A percentile compares a stretch with the other conserved stretches of the same genome.
Conservation (phyloP, 1,140 invertebrate genomes). For the Apocrypta bakeri region DNA sequence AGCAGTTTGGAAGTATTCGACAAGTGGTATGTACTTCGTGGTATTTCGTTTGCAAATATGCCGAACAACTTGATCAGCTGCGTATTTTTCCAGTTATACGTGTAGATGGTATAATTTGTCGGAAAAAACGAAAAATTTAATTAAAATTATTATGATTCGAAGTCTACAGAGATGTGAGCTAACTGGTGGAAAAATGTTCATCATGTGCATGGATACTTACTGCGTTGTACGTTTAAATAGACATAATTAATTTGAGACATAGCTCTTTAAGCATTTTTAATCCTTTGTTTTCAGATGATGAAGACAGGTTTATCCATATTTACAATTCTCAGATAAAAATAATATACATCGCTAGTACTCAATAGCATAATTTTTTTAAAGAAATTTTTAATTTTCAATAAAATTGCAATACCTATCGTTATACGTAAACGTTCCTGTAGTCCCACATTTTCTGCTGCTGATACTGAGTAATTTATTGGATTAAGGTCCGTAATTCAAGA, state of each 20-base stretch:
- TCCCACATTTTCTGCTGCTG: too few species aligned
- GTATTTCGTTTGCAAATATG: too few species aligned
- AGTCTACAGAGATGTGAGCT: background rate
- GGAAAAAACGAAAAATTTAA: constrained; percentile 13
- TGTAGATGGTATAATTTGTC: constrained; percentile 36
- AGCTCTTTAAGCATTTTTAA: background rate
- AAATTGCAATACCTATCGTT: too few species aligned
- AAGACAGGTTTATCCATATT: constrained; percentile 10
- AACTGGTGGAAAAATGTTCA: constrained; percentile 34
- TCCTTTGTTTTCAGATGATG: constrained; percentile 20
- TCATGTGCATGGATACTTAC: constrained; percentile 30
- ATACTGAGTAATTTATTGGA: too few species aligned
- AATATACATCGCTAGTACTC: too few species aligned
- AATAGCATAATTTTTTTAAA: too few species aligned
- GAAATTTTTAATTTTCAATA: too few species aligned
- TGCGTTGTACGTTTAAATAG: constrained; percentile 13
- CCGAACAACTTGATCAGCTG: background rate
- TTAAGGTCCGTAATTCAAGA: too few species aligned
- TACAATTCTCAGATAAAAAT: background rate
- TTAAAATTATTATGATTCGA: constrained; percentile 25
- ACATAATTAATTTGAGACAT: background rate
- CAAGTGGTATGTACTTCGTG: constrained; percentile 13
- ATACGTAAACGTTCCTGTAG: too few species aligned
- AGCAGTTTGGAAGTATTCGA: constrained; percentile 20
- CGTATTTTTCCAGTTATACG: constrained; percentile 2